A percentile compares a stretch with the other conserved stretches of the same genome.
Conservation (phyloP, 2,888 invertebrate genomes). For the Tribolium freemani region DNA sequence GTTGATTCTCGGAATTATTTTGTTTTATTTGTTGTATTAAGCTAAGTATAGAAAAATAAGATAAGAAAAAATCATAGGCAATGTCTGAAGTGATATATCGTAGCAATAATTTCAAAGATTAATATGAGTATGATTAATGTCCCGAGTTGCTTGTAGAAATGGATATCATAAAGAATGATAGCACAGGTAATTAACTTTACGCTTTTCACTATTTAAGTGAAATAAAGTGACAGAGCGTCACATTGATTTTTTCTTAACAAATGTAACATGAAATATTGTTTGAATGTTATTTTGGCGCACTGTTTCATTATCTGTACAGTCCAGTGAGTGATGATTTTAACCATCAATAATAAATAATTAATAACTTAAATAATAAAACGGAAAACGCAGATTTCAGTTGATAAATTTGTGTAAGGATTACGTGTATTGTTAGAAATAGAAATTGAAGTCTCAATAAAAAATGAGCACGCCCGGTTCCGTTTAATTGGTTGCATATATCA, state of each 20-base stretch:
- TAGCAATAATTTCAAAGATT: slow-evolving; percentile 2
- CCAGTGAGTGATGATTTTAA: too few species aligned
- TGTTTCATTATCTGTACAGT: too few species aligned
- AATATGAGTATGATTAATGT: slow-evolving; percentile 11
- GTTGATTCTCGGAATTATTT: background rate
- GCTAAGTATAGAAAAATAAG: background rate
- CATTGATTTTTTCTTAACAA: background rate
- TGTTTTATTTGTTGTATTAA: background rate
- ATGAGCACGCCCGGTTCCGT: too few species aligned
- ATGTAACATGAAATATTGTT: background rate
- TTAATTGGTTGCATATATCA: too few species aligned
- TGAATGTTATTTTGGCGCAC: too few species aligned
- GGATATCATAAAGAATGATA: slow-evolving; percentile 3
- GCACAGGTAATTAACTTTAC: background rate
- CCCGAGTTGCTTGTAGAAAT: background rate
- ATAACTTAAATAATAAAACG: too few species aligned
- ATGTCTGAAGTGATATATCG: background rate
- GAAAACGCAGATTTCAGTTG: too few species aligned
- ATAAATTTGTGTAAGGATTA: too few species aligned
- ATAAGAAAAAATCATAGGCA: background rate
- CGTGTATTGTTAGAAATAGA: too few species aligned
- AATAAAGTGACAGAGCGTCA: background rate
- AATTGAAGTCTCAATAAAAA: too few species aligned
- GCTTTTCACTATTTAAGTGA: background rate
- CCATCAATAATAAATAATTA: too few species aligned